phyloP scores from a whole-genome alignment of 2,113 vertebrate genomes.

The Eleginops maclovinus region DNA sequence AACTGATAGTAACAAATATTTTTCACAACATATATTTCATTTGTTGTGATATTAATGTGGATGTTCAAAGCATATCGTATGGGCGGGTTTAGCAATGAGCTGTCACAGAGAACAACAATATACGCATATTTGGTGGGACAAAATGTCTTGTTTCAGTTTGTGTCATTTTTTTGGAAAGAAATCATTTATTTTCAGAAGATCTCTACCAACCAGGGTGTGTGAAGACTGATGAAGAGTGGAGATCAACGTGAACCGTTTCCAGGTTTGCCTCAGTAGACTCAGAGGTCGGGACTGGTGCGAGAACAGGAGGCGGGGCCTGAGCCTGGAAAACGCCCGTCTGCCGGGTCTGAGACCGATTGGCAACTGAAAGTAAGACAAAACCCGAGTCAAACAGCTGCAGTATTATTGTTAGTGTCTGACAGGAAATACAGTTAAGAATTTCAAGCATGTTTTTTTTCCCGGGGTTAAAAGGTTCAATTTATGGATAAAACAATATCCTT shows the following conservation, averaged over 20 bases:
- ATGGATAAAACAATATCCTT: background rate
- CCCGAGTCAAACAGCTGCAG: conserved; percentile 9
- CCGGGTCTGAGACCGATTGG: conserved; percentile 61
- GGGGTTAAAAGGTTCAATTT: background rate
- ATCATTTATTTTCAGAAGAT: background rate
- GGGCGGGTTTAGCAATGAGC: background rate
- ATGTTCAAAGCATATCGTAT: background rate
- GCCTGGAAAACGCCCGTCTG: conserved; percentile 74
- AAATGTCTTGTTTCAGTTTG: background rate
- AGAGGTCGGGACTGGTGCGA: background rate
- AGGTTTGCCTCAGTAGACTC: conserved; percentile 12
- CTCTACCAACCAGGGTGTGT: conserved; percentile 67
- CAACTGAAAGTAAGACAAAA: conserved; percentile 62
- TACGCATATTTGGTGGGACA: background rate
- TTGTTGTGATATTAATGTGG: no score
- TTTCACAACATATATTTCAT: no score
- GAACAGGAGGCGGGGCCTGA: conserved; percentile 11
- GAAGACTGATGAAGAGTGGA: conserved; percentile 31
- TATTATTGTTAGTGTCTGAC: background rate
- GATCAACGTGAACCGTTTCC: conserved; percentile 23
- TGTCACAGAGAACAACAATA: background rate
- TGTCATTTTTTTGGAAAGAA: no score
- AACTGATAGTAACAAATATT: no score
- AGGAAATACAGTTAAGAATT: background rate
- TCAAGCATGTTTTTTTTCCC: background rate